Conservation (phyloP, 2,888 invertebrate genomes). For the Erpobdella octoculata region DNA sequence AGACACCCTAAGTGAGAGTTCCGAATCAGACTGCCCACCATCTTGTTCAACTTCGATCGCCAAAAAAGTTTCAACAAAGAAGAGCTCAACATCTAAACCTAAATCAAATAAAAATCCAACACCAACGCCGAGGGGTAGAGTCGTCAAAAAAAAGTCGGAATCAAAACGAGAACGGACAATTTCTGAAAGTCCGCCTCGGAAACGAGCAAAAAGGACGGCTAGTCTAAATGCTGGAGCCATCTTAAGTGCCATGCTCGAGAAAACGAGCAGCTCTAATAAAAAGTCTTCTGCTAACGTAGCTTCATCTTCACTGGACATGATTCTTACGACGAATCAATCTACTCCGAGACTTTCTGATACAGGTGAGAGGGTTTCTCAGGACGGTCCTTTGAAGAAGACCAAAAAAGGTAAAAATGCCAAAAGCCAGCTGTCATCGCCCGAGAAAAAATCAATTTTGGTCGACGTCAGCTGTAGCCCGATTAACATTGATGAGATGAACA, state of each 20-base stretch:
- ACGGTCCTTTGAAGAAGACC: not conserved
- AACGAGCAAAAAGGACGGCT: conserved; percentile 35
- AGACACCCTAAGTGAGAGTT: not conserved
- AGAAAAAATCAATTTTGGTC: conserved; percentile 6
- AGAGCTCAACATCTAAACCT: not conserved
- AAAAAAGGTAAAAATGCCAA: not conserved
- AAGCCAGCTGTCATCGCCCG: not conserved
- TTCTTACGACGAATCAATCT: no score
- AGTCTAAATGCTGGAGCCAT: conserved; percentile 38
- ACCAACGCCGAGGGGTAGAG: not conserved
- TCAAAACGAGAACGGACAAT: not conserved
- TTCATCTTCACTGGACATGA: no score
- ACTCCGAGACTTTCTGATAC: not conserved
- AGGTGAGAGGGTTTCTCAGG: not conserved
- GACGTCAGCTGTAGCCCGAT: conserved; percentile 20
- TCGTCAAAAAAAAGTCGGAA: conserved; percentile 12
- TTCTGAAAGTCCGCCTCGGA: not conserved
- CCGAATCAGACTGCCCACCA: not conserved
- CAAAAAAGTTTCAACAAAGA: not conserved
- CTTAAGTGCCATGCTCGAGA: conserved; percentile 33
- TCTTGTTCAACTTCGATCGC: not conserved
- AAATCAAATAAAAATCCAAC: not conserved
- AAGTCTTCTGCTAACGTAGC: not conserved
- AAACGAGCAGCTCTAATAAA: conserved; percentile 20
- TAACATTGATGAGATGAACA: not conserved